Base-by-base conservation (phyloP, 2,888 invertebrate species). In the Drosophila antonietae region DNA sequence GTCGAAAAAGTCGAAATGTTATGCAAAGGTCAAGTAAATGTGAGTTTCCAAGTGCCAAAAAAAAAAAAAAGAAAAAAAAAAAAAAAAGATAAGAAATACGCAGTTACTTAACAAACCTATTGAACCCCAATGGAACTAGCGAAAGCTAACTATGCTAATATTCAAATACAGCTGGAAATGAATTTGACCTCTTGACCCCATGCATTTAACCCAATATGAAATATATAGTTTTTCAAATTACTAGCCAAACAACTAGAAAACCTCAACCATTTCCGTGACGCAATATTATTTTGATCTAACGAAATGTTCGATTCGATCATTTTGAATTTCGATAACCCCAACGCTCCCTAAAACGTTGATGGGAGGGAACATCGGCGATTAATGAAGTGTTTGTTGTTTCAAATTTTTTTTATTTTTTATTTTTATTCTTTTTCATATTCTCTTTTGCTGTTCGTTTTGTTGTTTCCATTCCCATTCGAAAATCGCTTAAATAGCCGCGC, bases 401-500 rank as follows among this genome's bases (percentile, higher is more conserved):
- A 35, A 39, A 31, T 41, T 18, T 18, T 14, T 35, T 20, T 6
- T 44, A 0, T 3, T 3, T 46, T 20, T 8, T 23, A 23, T 18
- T 20, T 43, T 20, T 18, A 18, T 43, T 18, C 23, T 3, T 46
- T 9, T 8, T 15, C 8, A 46, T 28, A 46, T 20, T 46, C 20
- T n/a, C 51, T 35, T 47, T 37, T 56, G 43, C 67, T 39, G 46
- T 59, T 20, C 33, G 46, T 47, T 49, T 51, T 62, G 18, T 56
- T 49, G 39, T 35, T 58, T 63, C 46, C 39, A 63, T 56, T 47
- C 55, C 55, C 7, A 8, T 53, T 71, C 64, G 78, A 52, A 41
- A 69, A 71, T 44, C 68, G 66, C 60, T 81, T 84, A 83, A 80
- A 89, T 78, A 72, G 69, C 31, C 52, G 52, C 33, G 14, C 52